These are phyloP conservation scores for Tetropium fuscum DNA, from an alignment of 2,888 invertebrate genomes.

Conservation along the genomic window DNA sequence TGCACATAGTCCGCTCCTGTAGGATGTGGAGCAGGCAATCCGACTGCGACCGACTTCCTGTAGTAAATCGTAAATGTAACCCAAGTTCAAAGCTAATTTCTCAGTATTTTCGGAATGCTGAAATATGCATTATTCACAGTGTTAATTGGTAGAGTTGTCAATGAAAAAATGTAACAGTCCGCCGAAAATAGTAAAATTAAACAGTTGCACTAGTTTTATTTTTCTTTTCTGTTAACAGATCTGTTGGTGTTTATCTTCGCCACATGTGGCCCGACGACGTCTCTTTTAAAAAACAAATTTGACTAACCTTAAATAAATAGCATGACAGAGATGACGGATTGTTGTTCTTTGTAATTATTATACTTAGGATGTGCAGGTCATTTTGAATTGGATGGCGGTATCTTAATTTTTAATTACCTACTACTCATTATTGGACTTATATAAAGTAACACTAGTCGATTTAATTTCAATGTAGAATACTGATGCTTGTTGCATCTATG, in stretches of 20 bases:
- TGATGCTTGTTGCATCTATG: too few species aligned
- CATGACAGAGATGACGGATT: slow-evolving; percentile 22
- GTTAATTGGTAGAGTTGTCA: slow-evolving; percentile 32
- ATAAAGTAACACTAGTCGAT: too few species aligned
- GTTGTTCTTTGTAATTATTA: slow-evolving; percentile 6
- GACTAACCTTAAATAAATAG: slow-evolving; percentile 29
- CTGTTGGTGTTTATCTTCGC: slow-evolving; percentile 42
- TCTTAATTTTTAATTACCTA: too few species aligned
- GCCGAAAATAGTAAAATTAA: slow-evolving; percentile 48
- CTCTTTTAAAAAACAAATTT: slow-evolving; percentile 31
- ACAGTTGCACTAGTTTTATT: slow-evolving; percentile 48
- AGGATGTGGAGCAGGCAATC: background rate
- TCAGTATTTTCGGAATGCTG: slow-evolving; percentile 10
- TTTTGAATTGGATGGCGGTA: too few species aligned
- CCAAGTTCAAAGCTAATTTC: slow-evolving; percentile 3
- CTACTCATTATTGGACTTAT: too few species aligned
- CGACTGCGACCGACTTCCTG: slow-evolving; percentile 8
- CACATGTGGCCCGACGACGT: slow-evolving; percentile 36
- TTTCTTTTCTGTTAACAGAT: slow-evolving; percentile 49
- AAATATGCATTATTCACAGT: slow-evolving; percentile 24
- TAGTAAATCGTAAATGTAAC: background rate
- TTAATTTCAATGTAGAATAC: too few species aligned
- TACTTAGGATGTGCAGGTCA: background rate
- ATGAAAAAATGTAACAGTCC: slow-evolving; percentile 32
- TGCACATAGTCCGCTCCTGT: background rate